phyloP scores from a whole-genome alignment of 1,140 invertebrate genomes.

The Aphelinus certus region DNA sequence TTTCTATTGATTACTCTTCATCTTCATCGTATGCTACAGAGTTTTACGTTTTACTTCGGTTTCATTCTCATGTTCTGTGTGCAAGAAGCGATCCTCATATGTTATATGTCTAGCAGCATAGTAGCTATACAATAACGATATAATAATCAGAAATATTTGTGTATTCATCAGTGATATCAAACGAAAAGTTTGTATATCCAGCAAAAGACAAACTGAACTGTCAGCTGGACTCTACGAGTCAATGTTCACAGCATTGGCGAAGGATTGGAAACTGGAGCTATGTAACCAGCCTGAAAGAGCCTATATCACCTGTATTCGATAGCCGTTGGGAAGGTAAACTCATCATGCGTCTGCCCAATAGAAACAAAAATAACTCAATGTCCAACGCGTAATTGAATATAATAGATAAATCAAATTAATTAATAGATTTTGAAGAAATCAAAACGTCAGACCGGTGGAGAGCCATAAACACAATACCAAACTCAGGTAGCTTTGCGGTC shows the following conservation, averaged over 20 bases:
- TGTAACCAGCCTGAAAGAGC: neutral
- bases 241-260: slow-evolving; percentile 14
- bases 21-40: too few relatives aligned
- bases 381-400: too few relatives aligned
- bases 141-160: too few relatives aligned
- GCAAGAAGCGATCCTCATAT: too few relatives aligned
- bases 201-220: slow-evolving; percentile 12
- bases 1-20: too few relatives aligned
- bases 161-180: slow-evolving; percentile 2
- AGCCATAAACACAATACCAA: neutral
- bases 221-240: neutral
- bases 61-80: too few relatives aligned
- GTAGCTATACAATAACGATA: too few relatives aligned
- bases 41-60: too few relatives aligned
- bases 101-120: too few relatives aligned
- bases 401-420: neutral
- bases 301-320: slow-evolving; percentile 29
- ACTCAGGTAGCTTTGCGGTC: neutral
- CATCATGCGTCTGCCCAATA: too few relatives aligned
- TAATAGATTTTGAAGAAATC: slow-evolving; percentile 17
- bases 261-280: slow-evolving; percentile 15
- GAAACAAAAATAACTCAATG: too few relatives aligned
- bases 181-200: slow-evolving; percentile 6
- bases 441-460: neutral
- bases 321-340: slow-evolving; percentile 35